phyloP scores from a whole-genome alignment of 2,888 invertebrate species.

The Onthophagus sagittarius region DNA sequence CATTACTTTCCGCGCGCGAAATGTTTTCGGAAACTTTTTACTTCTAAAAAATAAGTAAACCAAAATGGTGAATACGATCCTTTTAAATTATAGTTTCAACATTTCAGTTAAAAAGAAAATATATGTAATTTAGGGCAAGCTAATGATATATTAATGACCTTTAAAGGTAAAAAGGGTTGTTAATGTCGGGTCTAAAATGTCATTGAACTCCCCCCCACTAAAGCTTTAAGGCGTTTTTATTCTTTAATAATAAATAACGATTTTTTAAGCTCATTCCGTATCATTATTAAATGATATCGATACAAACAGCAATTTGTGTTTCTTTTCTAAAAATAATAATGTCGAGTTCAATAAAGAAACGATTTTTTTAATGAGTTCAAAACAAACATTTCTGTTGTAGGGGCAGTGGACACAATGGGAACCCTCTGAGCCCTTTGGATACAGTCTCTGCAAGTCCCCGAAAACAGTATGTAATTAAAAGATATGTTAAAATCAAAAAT shows the following conservation, averaged over 20 bases:
- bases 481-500: neutral
- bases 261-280: too few relatives aligned
- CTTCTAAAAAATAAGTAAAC: too few relatives aligned
- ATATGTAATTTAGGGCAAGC: neutral
- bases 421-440: constrained; percentile 35
- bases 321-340: too few relatives aligned
- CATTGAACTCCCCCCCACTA: neutral
- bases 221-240: neutral
- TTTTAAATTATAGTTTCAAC: neutral
- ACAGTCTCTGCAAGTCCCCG: constrained; percentile 31
- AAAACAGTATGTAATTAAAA: constrained; percentile 35
- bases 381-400: constrained; percentile 33
- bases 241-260: too few relatives aligned
- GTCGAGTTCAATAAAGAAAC: neutral
- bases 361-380: neutral
- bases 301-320: too few relatives aligned
- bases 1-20: too few relatives aligned
- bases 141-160: neutral
- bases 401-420: constrained; percentile 37
- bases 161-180: neutral
- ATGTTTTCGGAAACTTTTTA: too few relatives aligned
- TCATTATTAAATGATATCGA: too few relatives aligned
- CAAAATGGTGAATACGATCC: too few relatives aligned
- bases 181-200: neutral
- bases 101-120: neutral